Conservation (phyloP, 2,888 invertebrate species). For the Cephus sareptanus region DNA sequence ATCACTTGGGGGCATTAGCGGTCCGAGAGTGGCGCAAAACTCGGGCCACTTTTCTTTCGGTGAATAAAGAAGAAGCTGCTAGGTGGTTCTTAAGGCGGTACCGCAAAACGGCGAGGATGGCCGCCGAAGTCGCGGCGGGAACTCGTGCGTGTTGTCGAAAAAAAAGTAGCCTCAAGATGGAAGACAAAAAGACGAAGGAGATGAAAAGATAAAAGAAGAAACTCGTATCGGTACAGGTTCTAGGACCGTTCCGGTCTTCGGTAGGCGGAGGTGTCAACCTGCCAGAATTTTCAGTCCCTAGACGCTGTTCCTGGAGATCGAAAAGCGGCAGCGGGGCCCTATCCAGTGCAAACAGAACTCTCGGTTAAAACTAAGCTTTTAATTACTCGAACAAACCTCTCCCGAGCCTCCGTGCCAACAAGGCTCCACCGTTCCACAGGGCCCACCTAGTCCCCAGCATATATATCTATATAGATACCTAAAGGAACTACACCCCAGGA, state of each 20-base stretch:
- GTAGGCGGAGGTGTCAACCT: background rate
- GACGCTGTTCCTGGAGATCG: background rate
- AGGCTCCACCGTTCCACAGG: background rate
- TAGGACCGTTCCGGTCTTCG: background rate
- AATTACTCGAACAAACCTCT: constrained; percentile 7
- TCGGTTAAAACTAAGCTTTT: constrained; percentile 3
- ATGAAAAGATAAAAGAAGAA: background rate
- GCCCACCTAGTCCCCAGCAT: background rate
- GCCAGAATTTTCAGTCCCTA: background rate
- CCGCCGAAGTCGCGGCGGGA: background rate
- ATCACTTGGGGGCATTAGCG: constrained; percentile 37
- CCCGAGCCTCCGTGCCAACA: constrained; percentile 1
- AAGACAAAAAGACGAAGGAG: background rate
- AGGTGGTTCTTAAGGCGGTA: background rate
- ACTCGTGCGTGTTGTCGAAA: background rate
- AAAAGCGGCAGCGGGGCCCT: background rate
- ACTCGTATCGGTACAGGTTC: background rate
- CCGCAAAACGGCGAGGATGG: background rate
- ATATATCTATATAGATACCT: background rate
- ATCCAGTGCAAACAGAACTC: background rate
- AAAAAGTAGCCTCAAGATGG: background rate
- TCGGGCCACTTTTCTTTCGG: background rate
- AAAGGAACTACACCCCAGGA: constrained; percentile 7
- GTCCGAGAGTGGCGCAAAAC: constrained; percentile 7
- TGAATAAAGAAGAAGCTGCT: background rate